phyloP scores from a whole-genome alignment of 2,113 vertebrate genomes.

The Rhabdornis inornatus region DNA sequence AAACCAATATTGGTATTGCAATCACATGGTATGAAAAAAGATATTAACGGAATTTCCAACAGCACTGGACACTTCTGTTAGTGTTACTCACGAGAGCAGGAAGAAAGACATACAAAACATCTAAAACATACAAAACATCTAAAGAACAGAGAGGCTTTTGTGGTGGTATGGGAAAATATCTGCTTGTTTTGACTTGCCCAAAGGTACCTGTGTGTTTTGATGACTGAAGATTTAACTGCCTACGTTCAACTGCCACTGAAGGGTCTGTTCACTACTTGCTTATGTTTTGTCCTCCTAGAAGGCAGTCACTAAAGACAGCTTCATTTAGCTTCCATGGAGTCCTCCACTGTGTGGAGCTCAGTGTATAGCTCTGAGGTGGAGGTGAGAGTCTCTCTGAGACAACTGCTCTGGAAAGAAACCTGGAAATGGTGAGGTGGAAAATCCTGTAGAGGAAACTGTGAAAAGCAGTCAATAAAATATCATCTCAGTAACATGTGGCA shows the following conservation, averaged over 20 bases:
- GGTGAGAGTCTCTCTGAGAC: background rate
- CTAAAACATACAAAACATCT: background rate
- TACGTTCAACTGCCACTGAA: background rate
- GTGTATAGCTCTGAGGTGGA: background rate
- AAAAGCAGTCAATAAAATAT: background rate
- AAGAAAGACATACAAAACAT: background rate
- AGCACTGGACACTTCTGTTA: background rate
- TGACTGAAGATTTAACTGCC: background rate
- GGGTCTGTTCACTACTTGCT: background rate
- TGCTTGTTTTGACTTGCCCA: background rate
- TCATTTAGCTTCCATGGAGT: background rate
- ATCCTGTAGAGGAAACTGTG: background rate
- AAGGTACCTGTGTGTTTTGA: background rate
- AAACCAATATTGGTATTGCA: background rate
- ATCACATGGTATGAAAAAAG: background rate
- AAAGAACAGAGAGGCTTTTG: background rate
- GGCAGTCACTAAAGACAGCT: background rate
- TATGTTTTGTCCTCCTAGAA: background rate
- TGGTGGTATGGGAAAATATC: background rate
- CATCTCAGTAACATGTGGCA: background rate
- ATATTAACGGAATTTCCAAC: background rate
- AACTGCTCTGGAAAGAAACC: background rate
- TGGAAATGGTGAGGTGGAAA: background rate
- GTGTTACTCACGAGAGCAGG: background rate
- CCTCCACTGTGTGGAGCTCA: background rate